Conservation (phyloP, 2,113 vertebrate genomes). For the Sigmodon hispidus region DNA sequence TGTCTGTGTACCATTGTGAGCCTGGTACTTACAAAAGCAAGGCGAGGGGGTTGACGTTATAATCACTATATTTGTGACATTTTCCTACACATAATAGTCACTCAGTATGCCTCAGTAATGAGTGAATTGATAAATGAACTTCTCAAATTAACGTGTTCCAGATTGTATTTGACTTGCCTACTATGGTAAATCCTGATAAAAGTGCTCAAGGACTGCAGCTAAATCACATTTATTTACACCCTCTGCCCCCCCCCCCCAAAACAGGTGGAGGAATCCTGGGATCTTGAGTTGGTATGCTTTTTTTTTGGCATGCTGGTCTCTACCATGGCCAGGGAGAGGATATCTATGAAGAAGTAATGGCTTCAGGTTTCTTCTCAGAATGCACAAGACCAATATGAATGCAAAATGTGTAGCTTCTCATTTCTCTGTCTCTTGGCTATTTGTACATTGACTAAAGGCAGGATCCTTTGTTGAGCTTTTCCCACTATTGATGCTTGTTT, state of each 20-base stretch:
- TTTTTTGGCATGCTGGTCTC: background rate
- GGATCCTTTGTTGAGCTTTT: background rate
- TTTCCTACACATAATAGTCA: background rate
- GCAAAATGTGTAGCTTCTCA: background rate
- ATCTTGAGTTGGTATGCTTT: background rate
- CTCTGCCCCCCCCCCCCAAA: fast-evolving
- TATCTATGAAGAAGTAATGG: background rate
- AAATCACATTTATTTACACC: background rate
- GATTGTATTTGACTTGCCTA: background rate
- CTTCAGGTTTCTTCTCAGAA: background rate
- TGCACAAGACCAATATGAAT: background rate
- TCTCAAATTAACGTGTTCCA: background rate
- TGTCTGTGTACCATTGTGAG: background rate
- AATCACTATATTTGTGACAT: background rate
- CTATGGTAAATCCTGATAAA: background rate
- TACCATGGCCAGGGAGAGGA: background rate
- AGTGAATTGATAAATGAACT: background rate
- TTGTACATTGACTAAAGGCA: background rate
- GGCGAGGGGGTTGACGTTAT: background rate
- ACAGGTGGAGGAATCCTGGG: background rate
- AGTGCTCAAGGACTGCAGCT: background rate
- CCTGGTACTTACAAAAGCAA: no score
- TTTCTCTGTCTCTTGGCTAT: background rate
- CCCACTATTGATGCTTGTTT: background rate
- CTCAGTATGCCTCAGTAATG: background rate